Evolutionary conservation across 2,888 invertebrate species (phyloP), one percentile per base, ranked within the genome.

Genomic region (Eristalis intricaria): DNA sequence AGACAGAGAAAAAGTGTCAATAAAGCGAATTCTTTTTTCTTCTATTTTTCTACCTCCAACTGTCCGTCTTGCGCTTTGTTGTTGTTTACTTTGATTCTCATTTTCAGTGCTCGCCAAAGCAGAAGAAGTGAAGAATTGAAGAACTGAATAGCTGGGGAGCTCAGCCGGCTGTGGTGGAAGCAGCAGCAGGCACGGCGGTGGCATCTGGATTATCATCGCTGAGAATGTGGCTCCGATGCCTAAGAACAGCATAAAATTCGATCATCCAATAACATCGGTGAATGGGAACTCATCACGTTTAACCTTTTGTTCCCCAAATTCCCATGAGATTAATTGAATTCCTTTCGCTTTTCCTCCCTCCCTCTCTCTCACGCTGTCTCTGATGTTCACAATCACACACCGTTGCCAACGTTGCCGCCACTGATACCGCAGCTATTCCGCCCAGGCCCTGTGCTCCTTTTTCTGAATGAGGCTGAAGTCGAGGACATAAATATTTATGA

Each of bases 301-400:
- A 87, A 87, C 87, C 87, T 87, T 80, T 87, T 87, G 84, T 87
- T 84, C 79, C 64, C 64, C 50, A 60, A 84, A 87, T 87, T 87
- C 87, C 80, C 87, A 80, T 80, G 87, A 84, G 87, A 87, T 87
- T 87, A 87, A 87, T 87, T 87, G 87, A 87, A 87, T 87, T 87
- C 87, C 80, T 80, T 87, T 87, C 76, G 71, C 32, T 84, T 56
- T 23, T 29, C 66, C 32, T 23, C 38, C 13, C 23, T 32, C 58
- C 22, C 22, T 19, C 4, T 5, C 38, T 19, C 23, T 32, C 58
- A 19, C 22, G 13, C 4, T 5, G 22, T 32, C 26, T 19, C 40
- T 38, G 32, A 50, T 38, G 50, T n/a, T 50, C 19, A 56, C 56
- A 65, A 43, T 58, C 29, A 32, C 26, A 50, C n/a, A 22, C 70